Evolutionary conservation across 2,113 vertebrate genomes (phyloP).

Genomic region (Piprites chloris): DNA sequence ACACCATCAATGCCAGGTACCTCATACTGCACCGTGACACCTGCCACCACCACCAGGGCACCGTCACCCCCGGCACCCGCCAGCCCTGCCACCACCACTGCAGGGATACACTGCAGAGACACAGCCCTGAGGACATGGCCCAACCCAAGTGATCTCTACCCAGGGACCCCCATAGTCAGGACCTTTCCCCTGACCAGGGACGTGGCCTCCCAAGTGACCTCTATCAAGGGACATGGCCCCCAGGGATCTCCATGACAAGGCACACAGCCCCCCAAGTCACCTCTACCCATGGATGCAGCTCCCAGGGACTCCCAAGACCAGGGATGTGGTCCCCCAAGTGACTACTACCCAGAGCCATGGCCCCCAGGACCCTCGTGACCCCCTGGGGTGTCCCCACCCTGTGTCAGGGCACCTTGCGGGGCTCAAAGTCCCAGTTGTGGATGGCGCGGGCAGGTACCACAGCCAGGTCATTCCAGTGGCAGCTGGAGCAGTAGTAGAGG

Average conservation of each 20-base stretch:
- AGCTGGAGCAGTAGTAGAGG: conserved; percentile 95
- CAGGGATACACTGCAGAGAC: rapidly evolving
- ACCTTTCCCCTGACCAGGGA: not conserved
- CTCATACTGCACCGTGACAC: conserved; percentile 94
- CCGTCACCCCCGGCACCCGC: not conserved
- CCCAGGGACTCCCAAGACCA: not conserved
- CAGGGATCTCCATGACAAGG: not conserved
- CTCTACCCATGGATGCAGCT: not conserved
- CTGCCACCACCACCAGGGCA: conserved; percentile 42
- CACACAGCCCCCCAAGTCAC: not conserved
- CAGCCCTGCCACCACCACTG: not conserved
- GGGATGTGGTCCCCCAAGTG: not conserved
- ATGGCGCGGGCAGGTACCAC: conserved; percentile 90
- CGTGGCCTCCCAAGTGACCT: not conserved
- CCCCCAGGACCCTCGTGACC: not conserved
- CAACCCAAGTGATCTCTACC: not conserved
- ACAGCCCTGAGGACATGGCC: not conserved
- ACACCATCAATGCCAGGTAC: conserved; percentile 91
- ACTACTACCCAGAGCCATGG: not conserved
- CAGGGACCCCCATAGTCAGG: not conserved
- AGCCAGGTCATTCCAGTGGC: conserved; percentile 95
- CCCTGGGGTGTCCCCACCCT: not conserved
- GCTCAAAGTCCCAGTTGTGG: conserved; percentile 98
- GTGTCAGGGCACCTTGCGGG: conserved; percentile 80
- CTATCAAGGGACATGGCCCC: not conserved